Conservation (phyloP, 2,113 vertebrate species). For the Ornithorhynchus anatinus region DNA sequence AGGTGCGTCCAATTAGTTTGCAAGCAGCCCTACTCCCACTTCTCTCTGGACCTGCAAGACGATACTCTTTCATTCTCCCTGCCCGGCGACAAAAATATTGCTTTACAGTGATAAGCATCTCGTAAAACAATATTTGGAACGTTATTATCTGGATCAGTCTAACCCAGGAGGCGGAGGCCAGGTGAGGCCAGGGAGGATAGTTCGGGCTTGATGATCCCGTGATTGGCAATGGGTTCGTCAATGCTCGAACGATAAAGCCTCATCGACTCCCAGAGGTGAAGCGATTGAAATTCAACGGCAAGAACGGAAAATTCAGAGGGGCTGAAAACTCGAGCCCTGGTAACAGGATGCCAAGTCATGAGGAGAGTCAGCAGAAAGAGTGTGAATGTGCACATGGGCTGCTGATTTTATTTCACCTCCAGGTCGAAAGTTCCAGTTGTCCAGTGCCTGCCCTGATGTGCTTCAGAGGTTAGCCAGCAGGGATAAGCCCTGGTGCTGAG, state of each 20-base stretch:
- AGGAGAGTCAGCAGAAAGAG: conserved; percentile 1
- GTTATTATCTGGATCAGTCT: conserved; percentile 34
- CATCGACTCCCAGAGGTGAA: conserved; percentile 45
- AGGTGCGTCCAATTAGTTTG: too few relatives aligned
- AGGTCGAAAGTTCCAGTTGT: too few relatives aligned
- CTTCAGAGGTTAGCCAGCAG: too few relatives aligned
- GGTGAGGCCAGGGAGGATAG: neutral
- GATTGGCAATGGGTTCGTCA: conserved; percentile 46
- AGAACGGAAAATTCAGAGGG: conserved; percentile 17
- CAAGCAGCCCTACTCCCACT: too few relatives aligned
- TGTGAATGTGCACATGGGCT: neutral
- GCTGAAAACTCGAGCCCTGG: conserved; percentile 2
- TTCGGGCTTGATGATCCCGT: conserved; percentile 22
- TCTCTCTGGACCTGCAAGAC: conserved; percentile 25
- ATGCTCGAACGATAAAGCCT: conserved; percentile 24
- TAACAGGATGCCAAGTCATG: conserved; percentile 1
- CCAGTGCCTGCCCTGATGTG: too few relatives aligned
- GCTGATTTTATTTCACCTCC: too few relatives aligned
- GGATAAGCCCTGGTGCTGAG: too few relatives aligned
- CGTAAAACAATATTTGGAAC: conserved; percentile 53
- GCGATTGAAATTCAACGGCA: conserved; percentile 25
- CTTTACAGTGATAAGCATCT: conserved; percentile 57
- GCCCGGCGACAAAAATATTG: conserved; percentile 45
- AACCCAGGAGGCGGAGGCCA: conserved; percentile 35
- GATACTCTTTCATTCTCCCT: conserved; percentile 29